Conservation (phyloP, 2,888 invertebrate species). For the Lochmaea crataegi region DNA sequence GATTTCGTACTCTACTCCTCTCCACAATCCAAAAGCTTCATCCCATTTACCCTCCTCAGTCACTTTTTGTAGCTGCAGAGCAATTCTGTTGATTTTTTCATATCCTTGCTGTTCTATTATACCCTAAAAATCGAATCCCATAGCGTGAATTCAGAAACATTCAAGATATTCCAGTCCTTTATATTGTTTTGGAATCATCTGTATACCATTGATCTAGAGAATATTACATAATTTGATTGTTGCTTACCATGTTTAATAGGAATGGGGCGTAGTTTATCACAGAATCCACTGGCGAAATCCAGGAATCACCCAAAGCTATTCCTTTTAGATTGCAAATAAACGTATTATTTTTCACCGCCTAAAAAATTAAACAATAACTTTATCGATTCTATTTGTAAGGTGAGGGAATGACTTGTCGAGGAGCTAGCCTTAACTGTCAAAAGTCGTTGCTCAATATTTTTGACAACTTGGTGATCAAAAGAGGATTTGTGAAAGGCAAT, state of each 20-base stretch:
- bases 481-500: too few relatives aligned
- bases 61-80: constrained; percentile 49
- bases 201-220: background rate
- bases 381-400: too few relatives aligned
- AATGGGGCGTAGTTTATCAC: constrained; percentile 86
- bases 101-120: constrained; percentile 41
- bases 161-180: too few relatives aligned
- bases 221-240: background rate
- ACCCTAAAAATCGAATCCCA: constrained; percentile 34
- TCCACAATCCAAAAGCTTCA: constrained; percentile 69
- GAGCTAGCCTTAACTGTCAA: too few relatives aligned
- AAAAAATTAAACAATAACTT: background rate
- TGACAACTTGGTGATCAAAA: too few relatives aligned
- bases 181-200: too few relatives aligned
- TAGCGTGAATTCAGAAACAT: background rate
- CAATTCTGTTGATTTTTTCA: constrained; percentile 34
- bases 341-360: constrained; percentile 39
- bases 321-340: constrained; percentile 76
- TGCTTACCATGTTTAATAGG: constrained; percentile 75
- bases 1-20: constrained; percentile 41
- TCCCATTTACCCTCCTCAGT: constrained; percentile 68
- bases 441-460: too few relatives aligned
- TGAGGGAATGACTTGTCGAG: too few relatives aligned
- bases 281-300: constrained; percentile 89
- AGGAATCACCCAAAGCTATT: constrained; percentile 87